Percentiles rank a stretch among this genome's conserved stretches.
Conservation (phyloP, 2,888 invertebrate species). For the Tachystola acroxantha region DNA sequence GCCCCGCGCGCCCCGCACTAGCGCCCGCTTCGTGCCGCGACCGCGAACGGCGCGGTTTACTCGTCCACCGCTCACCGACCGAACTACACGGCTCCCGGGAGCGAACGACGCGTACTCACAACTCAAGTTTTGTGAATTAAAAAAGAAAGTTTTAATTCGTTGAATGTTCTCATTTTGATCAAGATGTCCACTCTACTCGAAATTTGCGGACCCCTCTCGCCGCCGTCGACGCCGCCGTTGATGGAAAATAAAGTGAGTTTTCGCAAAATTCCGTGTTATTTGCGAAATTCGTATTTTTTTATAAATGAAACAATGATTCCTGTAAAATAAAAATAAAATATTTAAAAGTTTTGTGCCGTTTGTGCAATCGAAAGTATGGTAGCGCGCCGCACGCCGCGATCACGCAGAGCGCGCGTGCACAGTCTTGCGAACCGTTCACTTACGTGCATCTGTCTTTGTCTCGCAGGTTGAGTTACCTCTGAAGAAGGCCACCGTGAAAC, state of each 20-base stretch:
- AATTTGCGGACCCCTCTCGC: constrained; percentile 80
- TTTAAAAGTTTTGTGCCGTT: constrained; percentile 27
- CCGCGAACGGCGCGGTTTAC: constrained; percentile 63
- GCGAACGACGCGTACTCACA: constrained; percentile 40
- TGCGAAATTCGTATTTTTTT: constrained; percentile 5
- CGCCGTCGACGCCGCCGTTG: constrained; percentile 85
- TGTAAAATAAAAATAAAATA: constrained; percentile 12
- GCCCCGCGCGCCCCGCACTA: constrained; percentile 83
- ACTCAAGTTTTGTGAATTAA: constrained; percentile 69
- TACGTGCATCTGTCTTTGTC: constrained; percentile 61
- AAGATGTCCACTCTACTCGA: constrained; percentile 66
- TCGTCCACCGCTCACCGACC: constrained; percentile 67
- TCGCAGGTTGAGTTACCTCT: constrained; percentile 63
- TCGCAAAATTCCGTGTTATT: constrained; percentile 22
- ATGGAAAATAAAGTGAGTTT: constrained; percentile 76
- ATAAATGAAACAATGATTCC: constrained; percentile 11
- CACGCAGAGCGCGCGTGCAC: constrained; percentile 66
- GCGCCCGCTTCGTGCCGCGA: constrained; percentile 72
- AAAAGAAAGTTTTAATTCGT: constrained; percentile 59
- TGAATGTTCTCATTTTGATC: constrained; percentile 52
- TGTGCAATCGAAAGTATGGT: constrained; percentile 61
- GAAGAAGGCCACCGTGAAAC: constrained; percentile 60
- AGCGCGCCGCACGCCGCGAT: too few species aligned
- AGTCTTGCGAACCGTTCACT: constrained; percentile 57
- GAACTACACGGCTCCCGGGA: constrained; percentile 63